Conservation (phyloP, 2,113 vertebrate species). For the Tenrec ecaudatus region DNA sequence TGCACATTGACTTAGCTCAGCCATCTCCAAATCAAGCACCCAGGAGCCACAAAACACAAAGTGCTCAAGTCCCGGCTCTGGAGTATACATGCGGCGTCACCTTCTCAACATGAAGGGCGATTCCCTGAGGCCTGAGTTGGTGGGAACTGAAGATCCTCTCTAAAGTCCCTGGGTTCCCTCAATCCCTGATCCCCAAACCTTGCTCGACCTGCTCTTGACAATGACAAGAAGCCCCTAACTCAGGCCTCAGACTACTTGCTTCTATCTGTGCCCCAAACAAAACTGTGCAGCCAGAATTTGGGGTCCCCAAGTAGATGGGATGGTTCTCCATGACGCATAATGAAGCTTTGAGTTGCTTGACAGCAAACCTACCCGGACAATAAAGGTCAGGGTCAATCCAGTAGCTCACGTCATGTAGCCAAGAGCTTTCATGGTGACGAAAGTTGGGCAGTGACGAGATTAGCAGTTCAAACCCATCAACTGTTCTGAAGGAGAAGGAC, state of each 20-base stretch:
- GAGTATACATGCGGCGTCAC: not conserved
- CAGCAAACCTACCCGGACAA: not conserved
- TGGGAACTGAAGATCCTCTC: not conserved
- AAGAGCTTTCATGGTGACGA: not conserved
- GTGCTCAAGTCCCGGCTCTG: not conserved
- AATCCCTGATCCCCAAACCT: conserved; percentile 17
- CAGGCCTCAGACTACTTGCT: not conserved
- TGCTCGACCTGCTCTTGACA: not conserved
- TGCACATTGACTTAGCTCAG: not conserved
- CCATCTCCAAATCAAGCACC: not conserved
- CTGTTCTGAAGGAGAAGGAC: too few relatives aligned
- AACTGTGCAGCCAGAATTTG: conserved; percentile 68
- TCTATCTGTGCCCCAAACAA: conserved; percentile 57
- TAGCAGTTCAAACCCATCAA: too few relatives aligned
- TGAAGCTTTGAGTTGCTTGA: not conserved
- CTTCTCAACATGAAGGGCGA: not conserved
- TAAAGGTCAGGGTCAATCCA: not conserved
- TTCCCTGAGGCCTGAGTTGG: not conserved
- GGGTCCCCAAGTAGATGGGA: conserved; percentile 63
- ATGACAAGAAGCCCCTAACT: not conserved
- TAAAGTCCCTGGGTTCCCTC: not conserved
- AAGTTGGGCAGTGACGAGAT: too few relatives aligned
- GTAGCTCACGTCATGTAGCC: not conserved
- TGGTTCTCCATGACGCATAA: not conserved
- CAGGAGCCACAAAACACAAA: conserved; percentile 37